Evolutionary conservation across 2,113 vertebrate genomes (phyloP), one percentile per base, ranked within the genome.

Genomic region (Mesocricetus auratus): DNA sequence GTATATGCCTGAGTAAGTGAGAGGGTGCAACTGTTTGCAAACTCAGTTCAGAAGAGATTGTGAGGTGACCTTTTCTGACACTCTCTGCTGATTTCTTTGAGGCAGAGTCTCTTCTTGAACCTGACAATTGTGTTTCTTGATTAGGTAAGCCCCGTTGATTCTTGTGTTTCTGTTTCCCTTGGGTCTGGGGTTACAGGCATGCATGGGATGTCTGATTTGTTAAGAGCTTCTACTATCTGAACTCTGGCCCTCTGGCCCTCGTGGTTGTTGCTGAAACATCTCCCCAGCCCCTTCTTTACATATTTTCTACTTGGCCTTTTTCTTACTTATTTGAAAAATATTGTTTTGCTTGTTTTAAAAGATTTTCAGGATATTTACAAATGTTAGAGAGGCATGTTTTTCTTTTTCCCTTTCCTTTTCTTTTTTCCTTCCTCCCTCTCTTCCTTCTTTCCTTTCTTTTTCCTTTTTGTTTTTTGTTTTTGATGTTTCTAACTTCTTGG

Each of bases 401-500:
- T 89, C 53, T 71, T 81, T 94, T 15, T 62, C 36, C 5, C 5
- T 24, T 21, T 26, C 22, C 12, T 26, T 74, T 39, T 17, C 26
- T 21, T 21, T 6, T 7, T 68, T 26, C 8, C 19, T 62, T 9
- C 24, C 22, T 26, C 9, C 22, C 22, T 64, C 24, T 7, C 53
- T 56, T 13, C 53, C 53, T 56, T 12, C 12, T 8, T 9, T 3
- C 19, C 62, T 26, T 11, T 11, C 26, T 26, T 11, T 19, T 66
- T 9, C 62, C 79, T 91, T 91, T 66, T 83, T 78, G 39, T 78
- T 79, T 94, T 2, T 2, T 68, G 0, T n/a, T 39, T 62, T 64
- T 92, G 60, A 83, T 45, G 66, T 94, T 94, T 95, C 26, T 31
- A 90, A 2, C 94, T 95, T 97, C 56, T 95, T 86, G 7, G 15